A percentile compares a stretch with the other conserved stretches of the same genome.
Conservation (phyloP, 2,888 invertebrate genomes). For the Gymnosoma rotundatum region DNA sequence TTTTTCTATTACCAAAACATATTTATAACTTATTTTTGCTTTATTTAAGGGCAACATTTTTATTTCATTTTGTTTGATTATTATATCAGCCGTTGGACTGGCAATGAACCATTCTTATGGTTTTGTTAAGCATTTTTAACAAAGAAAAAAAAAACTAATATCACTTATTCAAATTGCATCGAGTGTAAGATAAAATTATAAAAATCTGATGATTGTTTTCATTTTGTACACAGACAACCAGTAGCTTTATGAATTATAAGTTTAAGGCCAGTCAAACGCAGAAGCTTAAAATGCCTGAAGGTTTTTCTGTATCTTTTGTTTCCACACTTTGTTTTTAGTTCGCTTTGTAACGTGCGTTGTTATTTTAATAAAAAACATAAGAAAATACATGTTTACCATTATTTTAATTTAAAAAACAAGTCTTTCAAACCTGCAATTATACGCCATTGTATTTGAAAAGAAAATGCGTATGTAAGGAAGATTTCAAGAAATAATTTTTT, state of each 20-base stretch:
- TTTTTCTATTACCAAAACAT: no score
- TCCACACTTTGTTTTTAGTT: not conserved
- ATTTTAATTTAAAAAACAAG: slow-evolving; percentile 54
- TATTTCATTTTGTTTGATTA: no score
- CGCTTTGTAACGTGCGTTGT: slow-evolving; percentile 17
- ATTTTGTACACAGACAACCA: slow-evolving; percentile 59
- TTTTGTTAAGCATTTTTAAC: not conserved
- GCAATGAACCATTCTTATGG: not conserved
- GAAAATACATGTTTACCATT: slow-evolving; percentile 46
- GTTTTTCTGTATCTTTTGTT: slow-evolving; percentile 18
- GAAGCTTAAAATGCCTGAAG: slow-evolving; percentile 63
- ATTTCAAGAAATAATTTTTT: slow-evolving; percentile 18
- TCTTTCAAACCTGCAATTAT: slow-evolving; percentile 63
- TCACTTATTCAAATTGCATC: slow-evolving; percentile 1
- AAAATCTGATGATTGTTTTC: slow-evolving; percentile 55
- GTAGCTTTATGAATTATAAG: slow-evolving; percentile 66
- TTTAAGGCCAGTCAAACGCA: slow-evolving; percentile 62
- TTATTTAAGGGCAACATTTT: no score
- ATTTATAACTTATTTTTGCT: no score
- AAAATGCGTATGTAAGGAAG: slow-evolving; percentile 35
- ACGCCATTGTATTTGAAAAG: slow-evolving; percentile 64
- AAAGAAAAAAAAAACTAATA: not conserved
- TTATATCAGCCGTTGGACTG: no score
- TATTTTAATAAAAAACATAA: slow-evolving; percentile 14
- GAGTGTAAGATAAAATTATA: slow-evolving; percentile 17